Conservation (phyloP, 1,140 invertebrate species). For the Samia ricini region DNA sequence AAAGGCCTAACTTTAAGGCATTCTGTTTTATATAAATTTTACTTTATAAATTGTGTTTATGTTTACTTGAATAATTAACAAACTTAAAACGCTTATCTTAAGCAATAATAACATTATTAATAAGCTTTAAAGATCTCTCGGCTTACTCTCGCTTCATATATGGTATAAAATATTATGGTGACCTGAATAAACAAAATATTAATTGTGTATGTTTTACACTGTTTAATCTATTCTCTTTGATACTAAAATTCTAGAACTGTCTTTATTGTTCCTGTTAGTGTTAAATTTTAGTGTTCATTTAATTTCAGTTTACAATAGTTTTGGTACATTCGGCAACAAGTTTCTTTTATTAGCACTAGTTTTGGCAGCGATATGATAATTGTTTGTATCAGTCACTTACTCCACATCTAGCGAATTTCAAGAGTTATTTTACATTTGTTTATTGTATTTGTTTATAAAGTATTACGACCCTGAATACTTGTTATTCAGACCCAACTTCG, state of each 20-base stretch:
- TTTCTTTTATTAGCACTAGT: too few species aligned
- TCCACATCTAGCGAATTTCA: too few species aligned
- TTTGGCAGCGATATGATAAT: too few species aligned
- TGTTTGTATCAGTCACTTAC: too few species aligned
- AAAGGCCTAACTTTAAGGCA: neutral
- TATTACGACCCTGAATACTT: too few species aligned
- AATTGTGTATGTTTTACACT: conserved; percentile 29
- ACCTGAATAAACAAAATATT: conserved; percentile 36
- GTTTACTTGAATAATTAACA: neutral
- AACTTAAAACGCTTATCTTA: neutral
- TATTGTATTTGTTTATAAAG: too few species aligned
- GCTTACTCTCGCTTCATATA: conserved; percentile 2
- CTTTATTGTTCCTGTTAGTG: too few species aligned
- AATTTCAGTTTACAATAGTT: too few species aligned
- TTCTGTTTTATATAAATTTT: neutral
- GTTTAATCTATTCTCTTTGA: conserved; percentile 20
- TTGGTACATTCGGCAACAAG: too few species aligned
- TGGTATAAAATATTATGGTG: conserved; percentile 20
- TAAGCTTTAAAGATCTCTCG: neutral
- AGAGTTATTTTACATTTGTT: too few species aligned
- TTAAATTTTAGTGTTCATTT: too few species aligned
- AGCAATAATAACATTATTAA: neutral
- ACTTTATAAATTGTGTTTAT: neutral
- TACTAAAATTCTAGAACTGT: conserved; percentile 19
- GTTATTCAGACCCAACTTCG: too few species aligned